Evolutionary conservation across 2,797 vertebrate species (phyloP), one percentile per base, ranked within the genome.

Genomic region (Euthynnus affinis): DNA sequence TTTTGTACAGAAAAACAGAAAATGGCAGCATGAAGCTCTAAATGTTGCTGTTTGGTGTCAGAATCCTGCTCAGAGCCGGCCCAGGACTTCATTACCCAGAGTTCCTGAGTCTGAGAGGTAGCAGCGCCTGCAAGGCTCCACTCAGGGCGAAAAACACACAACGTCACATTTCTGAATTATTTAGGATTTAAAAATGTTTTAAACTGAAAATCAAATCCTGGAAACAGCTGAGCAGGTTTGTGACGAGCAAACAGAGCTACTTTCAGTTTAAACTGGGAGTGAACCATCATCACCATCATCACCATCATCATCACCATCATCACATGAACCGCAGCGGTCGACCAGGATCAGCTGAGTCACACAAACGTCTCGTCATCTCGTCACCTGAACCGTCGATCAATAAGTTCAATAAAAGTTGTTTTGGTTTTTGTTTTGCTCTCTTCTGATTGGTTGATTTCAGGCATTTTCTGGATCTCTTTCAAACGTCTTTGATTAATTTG

Each of bases 71-170:
- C 71, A 34, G 27, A 44, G 17, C 14, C 63, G 17, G 25, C 1
- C 6, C 7, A 56, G 22, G 67, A 83, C 82, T 60, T 14, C 77
- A 69, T 83, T 79, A 79, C 66, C 82, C 72, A 83, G 77, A 85
- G 44, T 69, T 65, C 81, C 68, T 42, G 23, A 48, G 57, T 14
- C 51, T 27, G 15, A 71, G 51, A 29, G 49, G 25, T 7, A 61
- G 73, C 57, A 10, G 40, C 1, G 8, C 61, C 71, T 52, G 63
- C 1, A 25, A 61, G 56, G 49, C 60, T 52, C 12, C 18, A 27
- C 53, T 49, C 56, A 29, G 64, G 53, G 62, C 20, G 17, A 17
- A 29, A 17, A 25, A 37, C 15, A 37, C 44, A 46, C 44, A 15
- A 15, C 17, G 17, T 46, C 44, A 46, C 44, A 46, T 46, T 27